Conservation (phyloP, 2,888 invertebrate genomes). For the Xylocampa areola region DNA sequence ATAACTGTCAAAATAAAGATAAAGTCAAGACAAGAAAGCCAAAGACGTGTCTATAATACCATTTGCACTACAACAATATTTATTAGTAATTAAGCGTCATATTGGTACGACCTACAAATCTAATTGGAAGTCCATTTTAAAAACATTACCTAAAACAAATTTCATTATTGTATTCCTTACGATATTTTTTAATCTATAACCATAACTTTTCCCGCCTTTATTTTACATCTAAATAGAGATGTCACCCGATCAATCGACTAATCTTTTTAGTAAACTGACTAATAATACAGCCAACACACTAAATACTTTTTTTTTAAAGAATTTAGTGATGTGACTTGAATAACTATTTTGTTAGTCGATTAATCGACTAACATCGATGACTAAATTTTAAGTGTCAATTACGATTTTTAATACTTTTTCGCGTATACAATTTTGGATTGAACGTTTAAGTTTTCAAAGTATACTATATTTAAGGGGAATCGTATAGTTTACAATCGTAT, state of each 20-base stretch:
- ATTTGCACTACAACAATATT: too few relatives aligned
- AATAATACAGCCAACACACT: slow-evolving; percentile 17
- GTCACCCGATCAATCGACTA: slow-evolving; percentile 51
- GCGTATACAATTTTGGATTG: slow-evolving; percentile 85
- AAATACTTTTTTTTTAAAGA: neutral
- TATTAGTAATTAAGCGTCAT: neutral
- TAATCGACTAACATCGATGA: slow-evolving; percentile 38
- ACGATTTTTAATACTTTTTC: slow-evolving; percentile 64
- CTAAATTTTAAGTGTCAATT: slow-evolving; percentile 60
- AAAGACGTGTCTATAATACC: too few relatives aligned
- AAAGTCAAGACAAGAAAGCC: too few relatives aligned
- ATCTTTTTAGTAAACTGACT: slow-evolving; percentile 20
- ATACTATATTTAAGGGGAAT: slow-evolving; percentile 71
- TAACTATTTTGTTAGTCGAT: slow-evolving; percentile 40
- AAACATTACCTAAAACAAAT: slow-evolving; percentile 39
- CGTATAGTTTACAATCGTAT: slow-evolving; percentile 82
- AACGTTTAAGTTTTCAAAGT: slow-evolving; percentile 68
- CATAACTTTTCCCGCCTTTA: slow-evolving; percentile 37
- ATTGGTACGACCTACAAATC: slow-evolving; percentile 20
- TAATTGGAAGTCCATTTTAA: slow-evolving; percentile 47
- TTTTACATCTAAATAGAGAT: slow-evolving; percentile 59
- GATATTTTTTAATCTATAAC: slow-evolving; percentile 60
- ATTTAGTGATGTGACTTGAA: slow-evolving; percentile 25
- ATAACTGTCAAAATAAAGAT: too few relatives aligned
- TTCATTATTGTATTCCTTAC: slow-evolving; percentile 36